These are phyloP conservation scores for Phortica okadai DNA, from an alignment of 2,888 invertebrate genomes.

Conservation along the genomic window DNA sequence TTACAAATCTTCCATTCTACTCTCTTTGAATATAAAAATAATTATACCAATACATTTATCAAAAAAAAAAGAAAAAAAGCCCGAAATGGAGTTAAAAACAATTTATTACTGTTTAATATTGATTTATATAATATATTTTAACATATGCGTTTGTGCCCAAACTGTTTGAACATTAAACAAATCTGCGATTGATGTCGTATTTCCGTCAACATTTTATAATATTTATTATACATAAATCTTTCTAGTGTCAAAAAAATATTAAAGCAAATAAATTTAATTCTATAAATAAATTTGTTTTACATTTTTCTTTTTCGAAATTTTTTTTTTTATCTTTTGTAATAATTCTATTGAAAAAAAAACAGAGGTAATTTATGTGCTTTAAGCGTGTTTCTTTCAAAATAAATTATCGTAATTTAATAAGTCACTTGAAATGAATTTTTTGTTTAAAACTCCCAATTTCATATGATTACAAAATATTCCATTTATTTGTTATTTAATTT, in stretches of 20 bases:
- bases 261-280: slow-evolving; percentile 12
- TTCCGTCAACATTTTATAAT: slow-evolving; percentile 25
- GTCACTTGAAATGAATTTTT: slow-evolving; percentile 15
- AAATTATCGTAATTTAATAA: slow-evolving; percentile 22
- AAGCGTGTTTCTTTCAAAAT: slow-evolving; percentile 37
- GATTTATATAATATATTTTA: slow-evolving; percentile 6
- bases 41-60: slow-evolving; percentile 7
- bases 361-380: slow-evolving; percentile 45
- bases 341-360: slow-evolving; percentile 21
- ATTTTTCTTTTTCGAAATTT: slow-evolving; percentile 16
- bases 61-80: slow-evolving; percentile 26
- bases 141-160: slow-evolving; percentile 21
- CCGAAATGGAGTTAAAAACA: slow-evolving; percentile 29
- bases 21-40: slow-evolving; percentile 31
- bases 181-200: slow-evolving; percentile 27
- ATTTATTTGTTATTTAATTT: slow-evolving; percentile 21
- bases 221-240: slow-evolving; percentile 15
- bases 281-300: slow-evolving; percentile 19
- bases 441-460: slow-evolving; percentile 16
- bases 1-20: slow-evolving; percentile 39
- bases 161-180: slow-evolving; percentile 20
- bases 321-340: slow-evolving; percentile 15
- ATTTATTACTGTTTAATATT: slow-evolving; percentile 23
- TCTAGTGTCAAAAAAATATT: slow-evolving; percentile 16
- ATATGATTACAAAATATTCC: slow-evolving; percentile 6